These are phyloP conservation scores for Ceratina calcarata DNA, from an alignment of 1,140 invertebrate genomes.

Conservation along the genomic window DNA sequence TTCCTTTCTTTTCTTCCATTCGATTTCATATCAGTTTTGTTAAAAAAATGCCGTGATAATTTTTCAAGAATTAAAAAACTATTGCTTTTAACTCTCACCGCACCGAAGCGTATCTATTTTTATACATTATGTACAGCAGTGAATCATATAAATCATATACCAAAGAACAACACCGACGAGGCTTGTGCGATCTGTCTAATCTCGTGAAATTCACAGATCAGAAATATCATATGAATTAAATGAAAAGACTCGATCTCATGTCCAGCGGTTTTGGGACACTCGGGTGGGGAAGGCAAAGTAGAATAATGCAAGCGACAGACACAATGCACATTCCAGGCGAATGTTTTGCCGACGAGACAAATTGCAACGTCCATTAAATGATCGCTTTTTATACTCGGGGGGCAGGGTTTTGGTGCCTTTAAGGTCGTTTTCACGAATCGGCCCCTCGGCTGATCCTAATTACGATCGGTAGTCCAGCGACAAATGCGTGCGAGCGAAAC, in stretches of 20 bases:
- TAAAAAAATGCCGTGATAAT: slow-evolving; percentile 11
- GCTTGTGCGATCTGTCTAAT: too few relatives aligned
- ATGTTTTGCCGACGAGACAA: slow-evolving; percentile 77
- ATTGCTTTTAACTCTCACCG: too few relatives aligned
- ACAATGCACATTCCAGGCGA: slow-evolving; percentile 75
- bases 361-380: slow-evolving; percentile 77
- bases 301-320: slow-evolving; percentile 53
- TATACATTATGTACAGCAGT: too few relatives aligned
- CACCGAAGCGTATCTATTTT: too few relatives aligned
- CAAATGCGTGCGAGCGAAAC: background rate
- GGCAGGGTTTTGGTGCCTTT: slow-evolving; percentile 55
- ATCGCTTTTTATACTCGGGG: slow-evolving; percentile 68
- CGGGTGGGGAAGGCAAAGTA: slow-evolving; percentile 17
- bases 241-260: too few relatives aligned
- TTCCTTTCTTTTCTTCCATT: background rate
- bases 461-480: slow-evolving; percentile 3
- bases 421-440: slow-evolving; percentile 54
- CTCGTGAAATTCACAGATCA: too few relatives aligned
- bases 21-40: background rate
- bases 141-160: too few relatives aligned
- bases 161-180: too few relatives aligned
- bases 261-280: background rate
- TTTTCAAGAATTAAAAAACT: too few relatives aligned
- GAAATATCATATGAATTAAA: too few relatives aligned
- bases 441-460: slow-evolving; percentile 42